phyloP scores from a whole-genome alignment of 2,888 invertebrate genomes.

The Ligdia adustata region DNA sequence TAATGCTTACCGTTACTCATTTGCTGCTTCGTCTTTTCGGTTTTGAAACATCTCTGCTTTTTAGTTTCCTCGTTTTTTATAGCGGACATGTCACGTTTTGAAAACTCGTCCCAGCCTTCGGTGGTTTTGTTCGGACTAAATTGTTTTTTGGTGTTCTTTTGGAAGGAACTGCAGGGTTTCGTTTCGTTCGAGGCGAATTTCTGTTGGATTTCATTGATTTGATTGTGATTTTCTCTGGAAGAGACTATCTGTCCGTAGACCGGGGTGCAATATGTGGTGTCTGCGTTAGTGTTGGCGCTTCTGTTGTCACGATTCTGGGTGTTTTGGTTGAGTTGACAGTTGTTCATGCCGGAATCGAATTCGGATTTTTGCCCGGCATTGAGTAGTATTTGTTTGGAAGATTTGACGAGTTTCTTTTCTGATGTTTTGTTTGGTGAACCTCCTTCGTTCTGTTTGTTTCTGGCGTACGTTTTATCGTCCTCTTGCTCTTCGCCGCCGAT shows the following conservation, averaged over 20 bases:
- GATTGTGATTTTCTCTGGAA: constrained; percentile 75
- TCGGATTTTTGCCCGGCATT: constrained; percentile 79
- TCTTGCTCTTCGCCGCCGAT: constrained; percentile 72
- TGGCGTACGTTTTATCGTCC: constrained; percentile 59
- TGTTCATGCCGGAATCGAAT: constrained; percentile 80
- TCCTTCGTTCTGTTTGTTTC: constrained; percentile 49
- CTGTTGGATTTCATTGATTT: constrained; percentile 78
- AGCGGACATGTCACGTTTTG: constrained; percentile 69
- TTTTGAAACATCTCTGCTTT: constrained; percentile 57
- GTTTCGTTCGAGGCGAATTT: constrained; percentile 66
- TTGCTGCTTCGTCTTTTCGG: constrained; percentile 54
- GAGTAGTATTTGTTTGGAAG: constrained; percentile 76
- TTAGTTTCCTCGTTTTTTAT: constrained; percentile 64
- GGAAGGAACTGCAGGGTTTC: constrained; percentile 74
- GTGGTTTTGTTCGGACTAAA: constrained; percentile 66
- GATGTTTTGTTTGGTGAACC: constrained; percentile 52
- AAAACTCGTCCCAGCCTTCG: constrained; percentile 73
- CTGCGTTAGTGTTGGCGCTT: constrained; percentile 53
- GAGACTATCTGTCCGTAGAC: constrained; percentile 79
- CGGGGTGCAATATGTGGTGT: constrained; percentile 76
- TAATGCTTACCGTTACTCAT: constrained; percentile 74
- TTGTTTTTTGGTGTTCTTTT: constrained; percentile 40
- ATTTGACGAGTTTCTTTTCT: constrained; percentile 64
- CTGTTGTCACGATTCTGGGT: constrained; percentile 54
- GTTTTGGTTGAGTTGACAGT: constrained; percentile 69